These are phyloP conservation scores for Drosophila helvetica DNA, from an alignment of 2,888 invertebrate genomes.

Conservation along the genomic window DNA sequence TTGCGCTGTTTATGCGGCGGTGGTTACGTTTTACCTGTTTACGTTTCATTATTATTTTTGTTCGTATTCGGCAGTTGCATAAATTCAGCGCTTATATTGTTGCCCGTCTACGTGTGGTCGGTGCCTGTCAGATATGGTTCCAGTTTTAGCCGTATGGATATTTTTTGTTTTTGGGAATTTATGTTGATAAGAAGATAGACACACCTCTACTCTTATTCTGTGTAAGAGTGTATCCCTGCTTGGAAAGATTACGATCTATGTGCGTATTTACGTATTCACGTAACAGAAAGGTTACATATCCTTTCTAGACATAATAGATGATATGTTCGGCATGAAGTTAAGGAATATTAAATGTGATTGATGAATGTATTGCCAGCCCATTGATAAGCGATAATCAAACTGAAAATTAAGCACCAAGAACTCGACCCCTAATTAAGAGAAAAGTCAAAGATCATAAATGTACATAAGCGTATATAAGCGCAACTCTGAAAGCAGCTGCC, in stretches of 20 bases:
- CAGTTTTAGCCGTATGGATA: constrained; percentile 19
- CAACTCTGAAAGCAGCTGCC: constrained; percentile 34
- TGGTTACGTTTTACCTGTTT: constrained; percentile 45
- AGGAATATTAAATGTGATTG: constrained; percentile 54
- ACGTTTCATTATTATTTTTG: constrained; percentile 61
- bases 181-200: constrained; percentile 25
- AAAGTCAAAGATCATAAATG: constrained; percentile 18
- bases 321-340: background rate
- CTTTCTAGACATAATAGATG: background rate
- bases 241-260: too few relatives aligned
- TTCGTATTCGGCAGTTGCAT: constrained; percentile 44
- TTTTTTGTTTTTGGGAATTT: constrained; percentile 49
- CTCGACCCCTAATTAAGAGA: constrained; percentile 10
- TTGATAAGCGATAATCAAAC: constrained; percentile 33
- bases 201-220: background rate
- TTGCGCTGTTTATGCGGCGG: constrained; percentile 28
- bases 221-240: too few relatives aligned
- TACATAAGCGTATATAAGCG: constrained; percentile 20
- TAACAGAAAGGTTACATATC: too few relatives aligned
- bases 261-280: too few relatives aligned
- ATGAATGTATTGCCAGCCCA: constrained; percentile 50
- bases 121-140: constrained; percentile 10
- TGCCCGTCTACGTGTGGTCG: background rate
- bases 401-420: constrained; percentile 4
- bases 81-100: constrained; percentile 35